phyloP scores from a whole-genome alignment of 2,113 vertebrate genomes.

The Phalacrocorax brasilianus region DNA sequence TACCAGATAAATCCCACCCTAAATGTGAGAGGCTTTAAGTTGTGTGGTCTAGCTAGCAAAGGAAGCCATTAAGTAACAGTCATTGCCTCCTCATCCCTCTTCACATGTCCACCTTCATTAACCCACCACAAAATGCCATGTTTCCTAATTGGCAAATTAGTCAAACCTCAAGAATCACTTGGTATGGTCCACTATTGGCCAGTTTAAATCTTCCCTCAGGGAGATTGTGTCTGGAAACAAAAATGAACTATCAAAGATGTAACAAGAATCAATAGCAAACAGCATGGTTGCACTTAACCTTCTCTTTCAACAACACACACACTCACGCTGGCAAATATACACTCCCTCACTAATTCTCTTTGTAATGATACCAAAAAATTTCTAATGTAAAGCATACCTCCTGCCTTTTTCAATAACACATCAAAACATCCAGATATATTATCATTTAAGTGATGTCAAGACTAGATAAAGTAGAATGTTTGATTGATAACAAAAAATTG shows the following conservation, averaged over 20 bases:
- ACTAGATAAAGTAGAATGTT: neutral
- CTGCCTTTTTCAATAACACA: neutral
- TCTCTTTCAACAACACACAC: neutral
- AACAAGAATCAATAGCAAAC: neutral
- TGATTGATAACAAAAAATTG: neutral
- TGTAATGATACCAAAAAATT: neutral
- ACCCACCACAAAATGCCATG: neutral
- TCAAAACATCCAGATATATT: neutral
- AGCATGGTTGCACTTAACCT: neutral
- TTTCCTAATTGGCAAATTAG: neutral
- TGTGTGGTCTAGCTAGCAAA: neutral
- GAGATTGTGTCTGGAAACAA: neutral
- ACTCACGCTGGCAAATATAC: neutral
- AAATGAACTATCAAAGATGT: neutral
- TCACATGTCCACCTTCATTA: neutral
- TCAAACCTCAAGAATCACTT: neutral
- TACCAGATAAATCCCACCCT: neutral
- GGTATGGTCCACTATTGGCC: neutral
- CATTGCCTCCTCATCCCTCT: neutral
- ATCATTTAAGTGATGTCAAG: neutral
- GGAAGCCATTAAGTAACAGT: neutral
- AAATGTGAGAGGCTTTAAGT: neutral
- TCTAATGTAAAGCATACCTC: neutral
- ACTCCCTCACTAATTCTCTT: neutral
- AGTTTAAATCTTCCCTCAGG: neutral